phyloP scores from a whole-genome alignment of 2,797 vertebrate genomes.

The Linurgus olivaceus region DNA sequence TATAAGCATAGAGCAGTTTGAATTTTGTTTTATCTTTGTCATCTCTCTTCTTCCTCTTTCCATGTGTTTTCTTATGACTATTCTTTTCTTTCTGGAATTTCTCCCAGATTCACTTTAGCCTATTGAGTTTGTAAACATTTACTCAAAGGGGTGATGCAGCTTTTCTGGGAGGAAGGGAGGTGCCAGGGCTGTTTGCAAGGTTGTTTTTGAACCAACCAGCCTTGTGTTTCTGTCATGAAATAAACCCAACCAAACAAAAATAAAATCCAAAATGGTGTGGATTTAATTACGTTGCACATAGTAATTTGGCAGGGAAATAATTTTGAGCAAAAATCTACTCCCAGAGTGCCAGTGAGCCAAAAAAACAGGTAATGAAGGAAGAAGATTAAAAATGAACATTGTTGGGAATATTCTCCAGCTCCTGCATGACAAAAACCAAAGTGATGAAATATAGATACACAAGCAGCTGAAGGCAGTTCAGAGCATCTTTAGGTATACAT shows the following conservation, averaged over 20 bases:
- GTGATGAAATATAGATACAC: slow-evolving; percentile 17
- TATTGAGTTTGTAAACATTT: not conserved
- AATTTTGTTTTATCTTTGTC: not conserved
- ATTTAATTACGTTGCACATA: not conserved
- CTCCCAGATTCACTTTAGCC: not conserved
- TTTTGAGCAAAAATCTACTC: slow-evolving; percentile 11
- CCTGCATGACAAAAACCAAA: not conserved
- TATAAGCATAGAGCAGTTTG: not conserved
- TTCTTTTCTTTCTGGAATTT: not conserved
- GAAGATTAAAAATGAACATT: not conserved
- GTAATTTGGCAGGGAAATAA: slow-evolving; percentile 6
- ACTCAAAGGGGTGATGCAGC: not conserved
- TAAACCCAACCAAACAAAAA: not conserved
- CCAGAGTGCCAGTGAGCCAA: not conserved
- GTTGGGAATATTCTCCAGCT: not conserved
- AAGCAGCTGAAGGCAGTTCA: not conserved
- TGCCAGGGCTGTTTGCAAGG: not conserved
- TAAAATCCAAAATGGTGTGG: not conserved
- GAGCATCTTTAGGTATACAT: not conserved
- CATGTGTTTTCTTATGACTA: not conserved
- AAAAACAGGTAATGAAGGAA: not conserved
- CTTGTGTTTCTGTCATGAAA: not conserved
- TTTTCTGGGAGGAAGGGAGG: not conserved
- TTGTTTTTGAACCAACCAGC: not conserved
- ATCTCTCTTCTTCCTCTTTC: not conserved